These are phyloP conservation scores for Dyspetes luteomarginatus DNA, from an alignment of 2,888 invertebrate genomes.

Conservation along the genomic window DNA sequence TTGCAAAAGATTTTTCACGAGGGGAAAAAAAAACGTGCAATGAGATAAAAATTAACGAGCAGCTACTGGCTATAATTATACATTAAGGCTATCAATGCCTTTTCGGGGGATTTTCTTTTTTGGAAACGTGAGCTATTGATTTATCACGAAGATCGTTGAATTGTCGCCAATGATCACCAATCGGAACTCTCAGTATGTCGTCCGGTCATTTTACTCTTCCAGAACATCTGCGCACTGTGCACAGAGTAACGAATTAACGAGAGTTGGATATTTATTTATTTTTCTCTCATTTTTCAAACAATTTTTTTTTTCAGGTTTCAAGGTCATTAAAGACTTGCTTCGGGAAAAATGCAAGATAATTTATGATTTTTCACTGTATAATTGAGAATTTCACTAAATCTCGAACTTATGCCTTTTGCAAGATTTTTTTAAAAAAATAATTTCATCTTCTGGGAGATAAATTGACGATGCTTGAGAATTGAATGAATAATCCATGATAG, in stretches of 20 bases:
- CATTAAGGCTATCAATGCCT: constrained; percentile 53
- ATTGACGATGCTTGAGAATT: neutral
- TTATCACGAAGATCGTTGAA: constrained; percentile 9
- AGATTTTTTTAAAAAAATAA: constrained; percentile 12
- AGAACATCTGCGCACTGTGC: constrained; percentile 21
- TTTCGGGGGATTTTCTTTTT: constrained; percentile 17
- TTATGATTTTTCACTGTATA: constrained; percentile 53
- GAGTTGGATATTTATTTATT: no score
- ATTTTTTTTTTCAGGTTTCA: neutral
- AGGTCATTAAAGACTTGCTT: constrained; percentile 60
- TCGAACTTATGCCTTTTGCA: neutral
- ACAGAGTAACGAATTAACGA: neutral
- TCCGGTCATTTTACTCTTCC: constrained; percentile 12
- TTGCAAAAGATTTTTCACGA: constrained; percentile 22
- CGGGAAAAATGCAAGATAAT: constrained; percentile 61
- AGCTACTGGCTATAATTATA: no score
- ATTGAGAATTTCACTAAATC: neutral
- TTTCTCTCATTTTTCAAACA: neutral
- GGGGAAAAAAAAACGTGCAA: neutral
- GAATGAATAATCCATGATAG: neutral
- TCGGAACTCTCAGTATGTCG: neutral
- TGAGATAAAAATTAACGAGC: neutral
- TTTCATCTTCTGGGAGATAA: neutral
- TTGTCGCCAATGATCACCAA: constrained; percentile 31
- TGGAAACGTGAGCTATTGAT: neutral